A percentile compares a stretch with the other conserved stretches of the same genome.
Conservation (phyloP, 2,113 vertebrate species). For the Dasyornis broadbenti region DNA sequence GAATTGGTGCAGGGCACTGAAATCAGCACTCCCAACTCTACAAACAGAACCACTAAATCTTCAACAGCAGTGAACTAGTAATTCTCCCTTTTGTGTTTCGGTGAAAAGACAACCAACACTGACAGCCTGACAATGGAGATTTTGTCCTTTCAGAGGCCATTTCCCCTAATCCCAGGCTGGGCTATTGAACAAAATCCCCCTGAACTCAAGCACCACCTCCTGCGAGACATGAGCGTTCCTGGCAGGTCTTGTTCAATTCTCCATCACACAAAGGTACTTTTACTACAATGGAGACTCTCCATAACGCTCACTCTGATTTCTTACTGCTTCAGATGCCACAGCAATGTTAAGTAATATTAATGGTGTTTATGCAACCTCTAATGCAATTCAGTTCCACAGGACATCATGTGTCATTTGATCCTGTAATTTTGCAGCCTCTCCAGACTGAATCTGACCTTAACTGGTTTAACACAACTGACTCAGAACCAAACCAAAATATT, state of each 20-base stretch:
- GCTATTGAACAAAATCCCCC: background rate
- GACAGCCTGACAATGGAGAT: background rate
- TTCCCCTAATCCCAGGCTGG: background rate
- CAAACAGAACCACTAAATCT: background rate
- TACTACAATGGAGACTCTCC: background rate
- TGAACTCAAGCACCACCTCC: background rate
- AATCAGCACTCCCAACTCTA: fast-evolving
- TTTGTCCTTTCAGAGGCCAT: background rate
- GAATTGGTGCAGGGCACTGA: background rate
- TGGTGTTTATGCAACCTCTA: background rate
- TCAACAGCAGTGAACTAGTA: background rate
- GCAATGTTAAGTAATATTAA: background rate
- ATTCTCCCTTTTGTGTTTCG: background rate
- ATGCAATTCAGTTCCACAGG: background rate
- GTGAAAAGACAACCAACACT: background rate
- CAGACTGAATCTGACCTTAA: constrained; percentile 14
- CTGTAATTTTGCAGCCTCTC: constrained; percentile 13
- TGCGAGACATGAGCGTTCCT: background rate
- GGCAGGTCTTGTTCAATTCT: background rate
- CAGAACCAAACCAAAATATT: constrained; percentile 29
- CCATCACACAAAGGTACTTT: background rate
- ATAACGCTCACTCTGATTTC: background rate
- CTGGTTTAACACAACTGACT: background rate
- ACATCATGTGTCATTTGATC: background rate
- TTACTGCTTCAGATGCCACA: background rate